These are phyloP conservation scores for Xestia xanthographa DNA, from an alignment of 2,888 invertebrate species.

Conservation along the genomic window DNA sequence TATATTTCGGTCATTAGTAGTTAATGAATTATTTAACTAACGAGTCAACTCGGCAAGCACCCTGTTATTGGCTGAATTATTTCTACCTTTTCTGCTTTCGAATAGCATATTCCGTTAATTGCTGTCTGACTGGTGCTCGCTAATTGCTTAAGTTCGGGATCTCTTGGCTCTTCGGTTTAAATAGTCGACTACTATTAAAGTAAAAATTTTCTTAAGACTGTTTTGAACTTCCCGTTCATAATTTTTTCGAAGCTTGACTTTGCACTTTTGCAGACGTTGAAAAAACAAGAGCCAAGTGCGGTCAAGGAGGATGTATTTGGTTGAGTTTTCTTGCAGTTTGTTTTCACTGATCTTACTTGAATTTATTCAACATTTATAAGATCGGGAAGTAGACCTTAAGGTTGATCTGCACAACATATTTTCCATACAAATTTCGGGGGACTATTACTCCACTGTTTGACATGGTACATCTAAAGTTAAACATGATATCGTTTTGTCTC, in stretches of 20 bases:
- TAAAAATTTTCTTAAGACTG: conserved; percentile 86
- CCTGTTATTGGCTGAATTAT: conserved; percentile 88
- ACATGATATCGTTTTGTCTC: no score
- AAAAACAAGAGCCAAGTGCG: conserved; percentile 61
- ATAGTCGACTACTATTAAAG: conserved; percentile 87
- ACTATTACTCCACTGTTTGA: no score
- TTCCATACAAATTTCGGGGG: no score
- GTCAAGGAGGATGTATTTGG: conserved; percentile 39
- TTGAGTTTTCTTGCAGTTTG: conserved; percentile 22
- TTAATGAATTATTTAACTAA: conserved; percentile 88
- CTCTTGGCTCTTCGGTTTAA: conserved; percentile 86
- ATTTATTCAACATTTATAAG: neutral
- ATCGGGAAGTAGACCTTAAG: no score
- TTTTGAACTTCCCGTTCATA: conserved; percentile 85
- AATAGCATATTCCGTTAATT: conserved; percentile 89
- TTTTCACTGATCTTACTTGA: neutral
- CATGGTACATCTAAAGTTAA: no score
- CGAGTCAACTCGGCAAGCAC: conserved; percentile 80
- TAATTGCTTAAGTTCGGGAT: conserved; percentile 90
- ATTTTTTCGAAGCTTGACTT: conserved; percentile 74
- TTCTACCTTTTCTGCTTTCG: conserved; percentile 87
- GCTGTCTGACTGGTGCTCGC: conserved; percentile 89
- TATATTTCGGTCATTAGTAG: conserved; percentile 86
- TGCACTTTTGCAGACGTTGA: conserved; percentile 61
- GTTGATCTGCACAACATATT: no score